A percentile compares a stretch with the other conserved stretches of the same genome.
phyloP scores from a whole-genome alignment of 2,888 invertebrate species.

The Geotrupes spiniger region DNA sequence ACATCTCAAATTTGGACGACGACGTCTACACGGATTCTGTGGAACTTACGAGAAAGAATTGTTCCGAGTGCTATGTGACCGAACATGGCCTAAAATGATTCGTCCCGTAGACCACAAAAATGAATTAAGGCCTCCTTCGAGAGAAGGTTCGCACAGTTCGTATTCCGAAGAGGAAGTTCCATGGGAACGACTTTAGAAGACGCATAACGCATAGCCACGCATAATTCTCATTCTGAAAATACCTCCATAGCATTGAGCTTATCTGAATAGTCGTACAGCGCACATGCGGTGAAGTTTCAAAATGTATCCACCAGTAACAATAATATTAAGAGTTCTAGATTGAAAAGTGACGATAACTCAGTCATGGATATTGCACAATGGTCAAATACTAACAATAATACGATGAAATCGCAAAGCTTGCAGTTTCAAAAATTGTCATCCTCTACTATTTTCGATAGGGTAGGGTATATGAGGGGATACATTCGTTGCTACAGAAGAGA shows the following conservation, averaged over 20 bases:
- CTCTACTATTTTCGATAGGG: conserved; percentile 43
- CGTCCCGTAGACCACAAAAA: conserved; percentile 36
- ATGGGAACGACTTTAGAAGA: conserved; percentile 73
- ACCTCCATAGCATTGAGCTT: conserved; percentile 82
- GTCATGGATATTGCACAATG: conserved; percentile 73
- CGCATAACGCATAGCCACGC: too few relatives aligned
- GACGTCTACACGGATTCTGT: conserved; percentile 49
- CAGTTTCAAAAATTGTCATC: conserved; percentile 49
- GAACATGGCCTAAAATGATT: too few relatives aligned
- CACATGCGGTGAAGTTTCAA: conserved; percentile 78
- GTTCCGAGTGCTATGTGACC: too few relatives aligned
- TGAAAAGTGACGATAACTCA: conserved; percentile 77
- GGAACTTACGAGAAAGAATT: conserved; percentile 42
- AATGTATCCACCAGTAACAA: conserved; percentile 64
- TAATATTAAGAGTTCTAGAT: conserved; percentile 60
- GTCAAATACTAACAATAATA: conserved; percentile 76
- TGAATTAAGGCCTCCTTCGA: conserved; percentile 38
- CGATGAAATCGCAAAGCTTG: conserved; percentile 61
- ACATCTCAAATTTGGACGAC: conserved; percentile 49
- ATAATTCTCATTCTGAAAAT: conserved; percentile 82
- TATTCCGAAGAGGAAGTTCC: conserved; percentile 76
- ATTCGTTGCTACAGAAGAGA: conserved; percentile 34
- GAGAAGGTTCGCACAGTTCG: conserved; percentile 60
- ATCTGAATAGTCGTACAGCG: conserved; percentile 86
- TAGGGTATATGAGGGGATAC: conserved; percentile 45